Percentiles rank a stretch among this genome's conserved stretches.
Conservation (phyloP, 1,140 invertebrate genomes). For the Apis dorsata region DNA sequence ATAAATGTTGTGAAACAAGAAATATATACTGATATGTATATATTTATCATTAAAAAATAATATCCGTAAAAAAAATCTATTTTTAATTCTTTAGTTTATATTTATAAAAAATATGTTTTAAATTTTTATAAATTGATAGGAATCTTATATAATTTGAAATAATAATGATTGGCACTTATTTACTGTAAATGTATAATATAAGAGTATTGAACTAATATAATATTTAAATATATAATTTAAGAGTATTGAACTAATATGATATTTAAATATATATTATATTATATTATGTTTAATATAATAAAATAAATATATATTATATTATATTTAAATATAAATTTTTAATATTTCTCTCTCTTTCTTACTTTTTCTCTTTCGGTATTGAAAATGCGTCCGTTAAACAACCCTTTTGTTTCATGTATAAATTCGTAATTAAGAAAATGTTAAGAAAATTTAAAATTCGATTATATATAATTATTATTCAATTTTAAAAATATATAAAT, state of each 20-base stretch:
- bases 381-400: not conserved
- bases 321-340: not conserved
- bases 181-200: not conserved
- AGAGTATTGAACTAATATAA: not conserved
- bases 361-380: not conserved
- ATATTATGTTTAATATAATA: not conserved
- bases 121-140: not conserved
- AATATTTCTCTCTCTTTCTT: not conserved
- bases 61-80: not conserved
- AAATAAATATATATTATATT: not conserved
- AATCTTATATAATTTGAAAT: not conserved
- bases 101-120: not conserved
- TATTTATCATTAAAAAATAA: not conserved
- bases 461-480: not conserved
- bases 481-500: not conserved
- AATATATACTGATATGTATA: not conserved
- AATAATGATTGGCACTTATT: not conserved
- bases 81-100: not conserved
- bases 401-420: not conserved
- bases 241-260: not conserved
- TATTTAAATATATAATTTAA: not conserved
- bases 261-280: not conserved
- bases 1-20: not conserved
- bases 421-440: not conserved
- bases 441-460: not conserved